These are phyloP conservation scores for Hydrolagus colliei DNA, from an alignment of 2,797 vertebrate genomes.

Conservation along the genomic window DNA sequence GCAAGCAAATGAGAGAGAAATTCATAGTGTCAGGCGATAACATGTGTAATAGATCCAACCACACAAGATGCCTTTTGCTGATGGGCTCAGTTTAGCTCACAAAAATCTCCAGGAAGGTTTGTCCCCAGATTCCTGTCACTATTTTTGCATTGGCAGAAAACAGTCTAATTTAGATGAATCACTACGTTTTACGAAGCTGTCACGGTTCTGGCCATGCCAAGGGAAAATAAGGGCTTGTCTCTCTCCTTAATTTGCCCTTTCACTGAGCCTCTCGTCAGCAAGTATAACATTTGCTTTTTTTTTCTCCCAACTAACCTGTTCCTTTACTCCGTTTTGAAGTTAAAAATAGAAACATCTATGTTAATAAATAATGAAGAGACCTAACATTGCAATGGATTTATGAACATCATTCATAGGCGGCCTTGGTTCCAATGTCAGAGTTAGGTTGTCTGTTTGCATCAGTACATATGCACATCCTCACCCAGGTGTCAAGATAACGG, in stretches of 20 bases:
- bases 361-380: neutral
- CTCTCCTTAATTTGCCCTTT: neutral
- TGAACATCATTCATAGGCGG: neutral
- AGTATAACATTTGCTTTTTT: neutral
- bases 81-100: neutral
- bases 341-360: neutral
- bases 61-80: neutral
- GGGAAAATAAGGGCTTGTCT: neutral
- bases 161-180: constrained; percentile 19
- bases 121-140: neutral
- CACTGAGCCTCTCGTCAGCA: neutral
- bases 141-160: constrained; percentile 1
- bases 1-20: neutral
- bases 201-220: neutral
- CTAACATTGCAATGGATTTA: neutral
- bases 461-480: neutral
- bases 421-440: neutral
- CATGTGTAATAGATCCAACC: neutral
- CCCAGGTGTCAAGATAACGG: neutral
- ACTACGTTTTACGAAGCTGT: neutral
- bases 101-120: neutral
- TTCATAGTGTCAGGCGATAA: constrained; percentile 1
- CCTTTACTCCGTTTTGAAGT: neutral
- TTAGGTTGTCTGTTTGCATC: neutral
- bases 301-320: neutral